These are phyloP conservation scores for Enteromius viviparus DNA, from an alignment of 2,797 vertebrate species.

Conservation along the genomic window DNA sequence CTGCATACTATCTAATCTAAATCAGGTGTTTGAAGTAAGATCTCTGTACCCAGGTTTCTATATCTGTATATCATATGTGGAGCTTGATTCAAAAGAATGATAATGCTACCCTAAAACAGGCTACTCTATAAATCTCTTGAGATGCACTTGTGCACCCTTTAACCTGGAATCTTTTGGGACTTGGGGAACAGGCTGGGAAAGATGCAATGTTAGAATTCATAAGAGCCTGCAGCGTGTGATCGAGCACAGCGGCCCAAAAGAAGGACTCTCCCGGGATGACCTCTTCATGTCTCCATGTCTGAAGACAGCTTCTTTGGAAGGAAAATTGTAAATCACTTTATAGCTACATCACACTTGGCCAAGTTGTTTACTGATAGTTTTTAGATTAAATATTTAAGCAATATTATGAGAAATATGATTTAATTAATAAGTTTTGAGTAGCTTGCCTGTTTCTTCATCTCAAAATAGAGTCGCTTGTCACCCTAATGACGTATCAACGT, in stretches of 20 bases:
- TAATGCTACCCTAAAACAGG: conserved; percentile 6
- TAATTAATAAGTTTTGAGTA: not conserved
- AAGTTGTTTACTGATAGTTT: not conserved
- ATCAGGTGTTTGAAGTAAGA: not conserved
- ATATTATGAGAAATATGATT: not conserved
- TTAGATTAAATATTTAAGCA: not conserved
- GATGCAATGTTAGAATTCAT: conserved; percentile 54
- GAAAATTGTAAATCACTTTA: conserved; percentile 18
- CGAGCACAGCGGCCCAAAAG: conserved; percentile 49
- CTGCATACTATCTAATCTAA: not conserved
- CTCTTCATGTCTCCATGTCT: conserved; percentile 48
- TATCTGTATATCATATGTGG: not conserved
- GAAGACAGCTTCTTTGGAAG: conserved; percentile 23
- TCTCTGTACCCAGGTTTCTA: not conserved
- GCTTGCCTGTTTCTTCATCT: not conserved
- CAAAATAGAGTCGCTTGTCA: not conserved
- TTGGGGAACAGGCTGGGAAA: conserved; percentile 67
- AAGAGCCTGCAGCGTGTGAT: conserved; percentile 39
- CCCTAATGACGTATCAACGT: not conserved
- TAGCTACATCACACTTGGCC: conserved; percentile 9
- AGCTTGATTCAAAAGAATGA: conserved; percentile 14
- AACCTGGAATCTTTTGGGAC: conserved; percentile 66
- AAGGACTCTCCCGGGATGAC: conserved; percentile 52
- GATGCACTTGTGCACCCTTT: conserved; percentile 52
- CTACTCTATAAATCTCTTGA: conserved; percentile 33